Evolutionary conservation across 2,888 invertebrate genomes (phyloP).

Genomic region (Drosophila picticornis): DNA sequence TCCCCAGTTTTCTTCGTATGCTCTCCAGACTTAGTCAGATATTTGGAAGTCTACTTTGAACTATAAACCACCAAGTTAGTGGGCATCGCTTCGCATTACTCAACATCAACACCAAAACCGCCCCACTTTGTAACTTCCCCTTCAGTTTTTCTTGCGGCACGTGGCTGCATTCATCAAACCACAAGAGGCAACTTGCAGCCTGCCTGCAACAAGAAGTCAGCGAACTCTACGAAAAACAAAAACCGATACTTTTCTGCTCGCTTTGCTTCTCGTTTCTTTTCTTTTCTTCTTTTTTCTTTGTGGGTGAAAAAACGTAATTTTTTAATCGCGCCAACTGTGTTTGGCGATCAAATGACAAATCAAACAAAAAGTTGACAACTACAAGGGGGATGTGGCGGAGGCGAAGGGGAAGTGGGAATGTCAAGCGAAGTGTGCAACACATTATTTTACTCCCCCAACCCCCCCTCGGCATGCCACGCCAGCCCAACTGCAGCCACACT

Average conservation of each 20-base stretch:
- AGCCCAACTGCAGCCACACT: not conserved
- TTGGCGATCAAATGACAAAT: constrained; percentile 81
- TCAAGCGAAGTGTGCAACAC: constrained; percentile 83
- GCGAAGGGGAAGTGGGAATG: constrained; percentile 46
- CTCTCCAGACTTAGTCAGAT: not conserved
- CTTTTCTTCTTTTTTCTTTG: not conserved
- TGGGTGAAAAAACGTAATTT: constrained; percentile 59
- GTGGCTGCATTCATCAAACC: constrained; percentile 59
- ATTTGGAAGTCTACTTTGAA: constrained; percentile 8
- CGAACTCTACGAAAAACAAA: constrained; percentile 58
- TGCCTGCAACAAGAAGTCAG: constrained; percentile 56
- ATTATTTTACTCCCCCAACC: constrained; percentile 68
- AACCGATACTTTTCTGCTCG: constrained; percentile 37
- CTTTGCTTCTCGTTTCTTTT: not conserved
- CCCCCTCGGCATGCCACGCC: not conserved
- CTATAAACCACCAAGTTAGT: constrained; percentile 13
- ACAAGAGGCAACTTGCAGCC: constrained; percentile 22
- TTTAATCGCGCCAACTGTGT: constrained; percentile 78
- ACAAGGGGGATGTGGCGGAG: constrained; percentile 28
- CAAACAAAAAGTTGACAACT: constrained; percentile 74
- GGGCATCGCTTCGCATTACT: constrained; percentile 28
- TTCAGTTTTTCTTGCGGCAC: constrained; percentile 33
- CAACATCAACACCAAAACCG: constrained; percentile 39
- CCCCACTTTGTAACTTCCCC: not conserved
- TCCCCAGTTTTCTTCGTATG: not conserved